phyloP scores from a whole-genome alignment of 2,797 vertebrate species.

The Pangasius krempfi region DNA sequence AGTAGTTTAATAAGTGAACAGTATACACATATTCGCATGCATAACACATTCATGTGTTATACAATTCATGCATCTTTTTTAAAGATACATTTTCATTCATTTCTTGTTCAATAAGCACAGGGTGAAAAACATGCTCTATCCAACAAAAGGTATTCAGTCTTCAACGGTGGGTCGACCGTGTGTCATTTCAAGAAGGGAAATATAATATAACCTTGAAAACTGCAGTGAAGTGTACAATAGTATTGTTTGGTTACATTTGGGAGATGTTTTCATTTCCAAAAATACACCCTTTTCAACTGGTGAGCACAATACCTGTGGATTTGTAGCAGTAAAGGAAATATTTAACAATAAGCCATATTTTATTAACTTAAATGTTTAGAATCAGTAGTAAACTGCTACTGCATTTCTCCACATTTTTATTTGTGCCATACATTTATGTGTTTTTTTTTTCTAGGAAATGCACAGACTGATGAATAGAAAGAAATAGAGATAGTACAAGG shows the following conservation, averaged over 20 bases:
- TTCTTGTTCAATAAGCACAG: background rate
- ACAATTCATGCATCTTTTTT: background rate
- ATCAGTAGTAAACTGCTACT: background rate
- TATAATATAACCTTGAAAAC: slow-evolving; percentile 25
- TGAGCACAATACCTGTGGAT: slow-evolving; percentile 17
- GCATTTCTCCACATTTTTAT: background rate
- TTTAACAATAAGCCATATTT: slow-evolving; percentile 2
- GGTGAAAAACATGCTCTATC: background rate
- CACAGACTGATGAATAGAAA: background rate
- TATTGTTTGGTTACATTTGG: slow-evolving; percentile 7
- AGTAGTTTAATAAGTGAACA: background rate
- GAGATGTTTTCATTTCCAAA: background rate
- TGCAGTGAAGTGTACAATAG: background rate
- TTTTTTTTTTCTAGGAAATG: background rate
- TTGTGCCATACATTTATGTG: background rate
- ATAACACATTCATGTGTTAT: slow-evolving; percentile 2
- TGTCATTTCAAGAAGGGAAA: background rate
- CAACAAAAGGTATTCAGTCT: background rate
- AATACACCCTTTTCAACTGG: background rate
- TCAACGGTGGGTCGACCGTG: background rate
- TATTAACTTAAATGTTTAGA: background rate
- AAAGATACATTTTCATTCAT: background rate
- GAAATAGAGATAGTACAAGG: background rate
- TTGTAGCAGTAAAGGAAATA: background rate
- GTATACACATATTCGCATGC: slow-evolving; percentile 6